These are phyloP conservation scores for Hydropsyche betteni DNA, from an alignment of 2,888 invertebrate species.

Conservation along the genomic window DNA sequence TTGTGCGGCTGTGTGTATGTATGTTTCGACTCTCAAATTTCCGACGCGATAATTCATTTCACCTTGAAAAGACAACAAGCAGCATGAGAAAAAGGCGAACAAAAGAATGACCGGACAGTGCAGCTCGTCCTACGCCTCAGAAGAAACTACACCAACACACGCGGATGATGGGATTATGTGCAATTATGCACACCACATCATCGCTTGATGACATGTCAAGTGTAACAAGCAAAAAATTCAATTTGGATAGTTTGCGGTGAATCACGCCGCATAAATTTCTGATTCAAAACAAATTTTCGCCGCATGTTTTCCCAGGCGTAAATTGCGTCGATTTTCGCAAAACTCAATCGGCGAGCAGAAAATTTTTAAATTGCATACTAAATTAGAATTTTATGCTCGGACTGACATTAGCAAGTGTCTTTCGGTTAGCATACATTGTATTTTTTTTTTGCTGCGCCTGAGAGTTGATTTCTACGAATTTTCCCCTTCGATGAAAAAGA, in stretches of 20 bases:
- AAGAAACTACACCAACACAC: slow-evolving; percentile 22
- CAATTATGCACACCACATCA: slow-evolving; percentile 35
- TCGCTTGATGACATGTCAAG: not conserved
- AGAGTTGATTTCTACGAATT: slow-evolving; percentile 15
- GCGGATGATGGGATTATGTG: slow-evolving; percentile 4
- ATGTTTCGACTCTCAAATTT: slow-evolving; percentile 49
- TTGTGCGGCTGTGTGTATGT: not conserved
- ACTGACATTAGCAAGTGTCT: no score
- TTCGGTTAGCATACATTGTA: no score
- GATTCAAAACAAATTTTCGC: not conserved
- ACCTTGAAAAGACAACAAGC: slow-evolving; percentile 50
- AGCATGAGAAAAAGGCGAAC: slow-evolving; percentile 48
- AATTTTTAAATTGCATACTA: no score
- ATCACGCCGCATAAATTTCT: not conserved
- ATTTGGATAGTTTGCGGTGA: not conserved
- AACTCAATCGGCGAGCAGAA: no score
- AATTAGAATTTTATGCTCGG: no score
- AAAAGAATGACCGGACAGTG: slow-evolving; percentile 45
- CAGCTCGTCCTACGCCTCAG: slow-evolving; percentile 18
- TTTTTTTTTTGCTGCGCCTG: no score
- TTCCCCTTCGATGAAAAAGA: slow-evolving; percentile 14
- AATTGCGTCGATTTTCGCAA: no score
- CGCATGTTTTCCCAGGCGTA: not conserved
- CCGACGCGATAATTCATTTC: slow-evolving; percentile 50
- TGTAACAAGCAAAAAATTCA: slow-evolving; percentile 12